A percentile compares a stretch with the other conserved stretches of the same genome.
phyloP scores from a whole-genome alignment of 1,140 invertebrate genomes.

The Caerostris extrusa region DNA sequence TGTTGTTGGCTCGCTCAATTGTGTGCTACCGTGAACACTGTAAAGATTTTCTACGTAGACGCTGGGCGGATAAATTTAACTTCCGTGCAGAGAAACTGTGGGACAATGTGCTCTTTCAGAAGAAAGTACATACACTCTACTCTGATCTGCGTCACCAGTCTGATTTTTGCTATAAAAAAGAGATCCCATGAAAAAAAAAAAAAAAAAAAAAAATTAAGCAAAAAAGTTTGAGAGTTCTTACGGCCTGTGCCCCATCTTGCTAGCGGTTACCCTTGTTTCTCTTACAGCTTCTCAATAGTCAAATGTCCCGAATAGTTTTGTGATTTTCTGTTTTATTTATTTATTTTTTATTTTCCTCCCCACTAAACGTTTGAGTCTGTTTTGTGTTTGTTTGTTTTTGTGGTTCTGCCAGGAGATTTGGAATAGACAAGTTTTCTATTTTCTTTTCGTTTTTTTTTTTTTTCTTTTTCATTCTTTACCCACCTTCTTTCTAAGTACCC shows the following conservation, averaged over 20 bases:
- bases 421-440: slow-evolving; percentile 24
- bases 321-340: not conserved
- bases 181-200: not conserved
- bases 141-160: slow-evolving; percentile 74
- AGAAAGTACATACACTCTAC: slow-evolving; percentile 55
- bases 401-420: slow-evolving; percentile 50
- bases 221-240: not conserved
- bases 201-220: not conserved
- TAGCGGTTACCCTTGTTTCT: slow-evolving; percentile 37
- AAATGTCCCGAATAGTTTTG: slow-evolving; percentile 41
- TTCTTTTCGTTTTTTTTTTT: not conserved
- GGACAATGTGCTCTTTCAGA: slow-evolving; percentile 76
- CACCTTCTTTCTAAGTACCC: not conserved
- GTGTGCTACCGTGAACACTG: slow-evolving; percentile 60
- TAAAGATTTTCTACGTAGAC: slow-evolving; percentile 67
- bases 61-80: slow-evolving; percentile 76
- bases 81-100: slow-evolving; percentile 56
- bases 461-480: slow-evolving; percentile 28
- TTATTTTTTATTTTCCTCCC: not conserved
- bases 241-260: slow-evolving; percentile 40
- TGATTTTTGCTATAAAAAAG: slow-evolving; percentile 53
- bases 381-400: slow-evolving; percentile 55
- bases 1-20: slow-evolving; percentile 58
- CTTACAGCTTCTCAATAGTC: slow-evolving; percentile 54
- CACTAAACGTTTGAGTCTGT: slow-evolving; percentile 6